These are phyloP conservation scores for Diadophis punctatus DNA, from an alignment of 2,113 vertebrate genomes.

Conservation along the genomic window DNA sequence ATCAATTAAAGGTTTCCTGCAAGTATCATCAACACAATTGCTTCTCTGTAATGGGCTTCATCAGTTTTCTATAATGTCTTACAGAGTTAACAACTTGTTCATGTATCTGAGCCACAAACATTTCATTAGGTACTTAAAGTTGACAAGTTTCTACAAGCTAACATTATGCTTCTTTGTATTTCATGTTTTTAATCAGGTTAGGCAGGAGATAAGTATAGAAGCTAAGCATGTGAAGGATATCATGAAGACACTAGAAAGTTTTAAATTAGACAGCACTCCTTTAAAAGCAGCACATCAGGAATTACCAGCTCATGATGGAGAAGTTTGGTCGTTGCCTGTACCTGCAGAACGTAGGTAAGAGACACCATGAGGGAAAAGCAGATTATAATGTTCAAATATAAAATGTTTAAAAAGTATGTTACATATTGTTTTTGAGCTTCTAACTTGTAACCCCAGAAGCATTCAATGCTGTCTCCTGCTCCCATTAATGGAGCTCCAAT, in stretches of 20 bases:
- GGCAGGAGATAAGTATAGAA: constrained; percentile 93
- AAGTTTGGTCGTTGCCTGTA: constrained; percentile 84
- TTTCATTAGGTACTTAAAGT: background rate
- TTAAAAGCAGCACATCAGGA: constrained; percentile 80
- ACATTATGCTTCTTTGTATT: constrained; percentile 23
- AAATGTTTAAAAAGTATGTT: background rate
- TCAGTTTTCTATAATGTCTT: background rate
- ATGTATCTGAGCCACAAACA: background rate
- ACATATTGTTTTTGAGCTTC: background rate
- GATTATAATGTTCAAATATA: background rate
- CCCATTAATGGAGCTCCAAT: background rate
- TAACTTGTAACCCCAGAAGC: background rate
- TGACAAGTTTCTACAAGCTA: background rate
- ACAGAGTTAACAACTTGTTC: background rate
- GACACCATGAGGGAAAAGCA: constrained; percentile 20
- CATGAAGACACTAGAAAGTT: constrained; percentile 89
- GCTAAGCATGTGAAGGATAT: constrained; percentile 90
- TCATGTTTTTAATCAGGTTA: constrained; percentile 74
- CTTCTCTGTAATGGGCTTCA: background rate
- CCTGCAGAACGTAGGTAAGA: constrained; percentile 86
- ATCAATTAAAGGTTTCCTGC: background rate
- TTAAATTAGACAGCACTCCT: constrained; percentile 81
- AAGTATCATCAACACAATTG: background rate
- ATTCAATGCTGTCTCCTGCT: background rate
- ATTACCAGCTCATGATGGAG: constrained; percentile 76